Base-by-base conservation (phyloP, 2,888 invertebrate genomes). In the Eupithecia centaureata region DNA sequence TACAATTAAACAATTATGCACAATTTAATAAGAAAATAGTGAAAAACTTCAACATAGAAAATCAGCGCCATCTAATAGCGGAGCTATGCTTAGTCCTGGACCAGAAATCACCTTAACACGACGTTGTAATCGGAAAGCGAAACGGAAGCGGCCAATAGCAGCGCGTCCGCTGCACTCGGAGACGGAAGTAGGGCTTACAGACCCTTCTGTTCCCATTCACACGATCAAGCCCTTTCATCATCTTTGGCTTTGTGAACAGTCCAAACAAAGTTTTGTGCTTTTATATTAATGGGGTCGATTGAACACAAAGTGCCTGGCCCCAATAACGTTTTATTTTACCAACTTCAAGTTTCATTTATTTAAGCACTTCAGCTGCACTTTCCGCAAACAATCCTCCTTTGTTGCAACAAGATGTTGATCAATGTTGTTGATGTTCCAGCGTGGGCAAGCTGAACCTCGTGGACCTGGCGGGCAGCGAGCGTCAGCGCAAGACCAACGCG, bases 361-460 rank as follows among this genome's bases (percentile, higher is more conserved):
- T n/a, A n/a, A n/a, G n/a, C n/a, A n/a, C n/a, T n/a, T n/a, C n/a
- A n/a, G n/a, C n/a, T n/a, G n/a, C n/a, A n/a, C n/a, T n/a, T n/a
- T 38, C 38, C 7, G 42, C 42, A 18, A 42, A 18, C n/a, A n/a
- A 2, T 38, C 5, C 38, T 38, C 15, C 35, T n/a, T n/a, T 35
- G 35, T 15, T 35, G 35, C 15, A 38, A n/a, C n/a, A 25, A 13
- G 13, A 51, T 52, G 5, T 25, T 27, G 8, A 54, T 7, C 7
- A 18, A 30, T 32, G 30, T 32, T 28, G 12, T 30, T n/a, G 30
- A 5, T 52, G 27, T 87, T 75, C 0, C 83, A 94, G 98, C 79
- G 98, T 99, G 59, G 99, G 99, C 54, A 98, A 99, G 86, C 90
- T 99, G 79, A 99, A 99, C 94, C 94, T 99, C 72, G 98, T 99